Percentiles rank a stretch among this genome's conserved stretches.
phyloP scores from a whole-genome alignment of 1,140 invertebrate species.

The Aphidius ervi region DNA sequence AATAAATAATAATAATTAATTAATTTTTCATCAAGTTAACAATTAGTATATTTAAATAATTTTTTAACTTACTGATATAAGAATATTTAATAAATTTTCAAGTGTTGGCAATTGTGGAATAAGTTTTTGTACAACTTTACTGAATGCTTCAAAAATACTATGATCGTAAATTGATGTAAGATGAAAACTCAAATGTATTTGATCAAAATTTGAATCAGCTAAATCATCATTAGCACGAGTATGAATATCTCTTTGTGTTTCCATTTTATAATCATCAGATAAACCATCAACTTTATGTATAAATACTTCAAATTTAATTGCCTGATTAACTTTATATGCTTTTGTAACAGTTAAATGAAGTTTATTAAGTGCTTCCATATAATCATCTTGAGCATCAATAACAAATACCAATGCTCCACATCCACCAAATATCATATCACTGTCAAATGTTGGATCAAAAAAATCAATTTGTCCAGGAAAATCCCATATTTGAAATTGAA shows the following conservation, averaged over 20 bases:
- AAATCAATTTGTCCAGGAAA: slow-evolving; percentile 99
- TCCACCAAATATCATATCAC: slow-evolving; percentile 90
- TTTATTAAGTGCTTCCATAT: slow-evolving; percentile 91
- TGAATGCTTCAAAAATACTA: slow-evolving; percentile 99
- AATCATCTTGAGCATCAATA: slow-evolving; percentile 97
- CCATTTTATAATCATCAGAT: slow-evolving; percentile 98
- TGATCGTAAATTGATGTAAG: slow-evolving; percentile 99
- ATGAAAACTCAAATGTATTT: slow-evolving; percentile 92
- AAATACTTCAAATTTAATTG: slow-evolving; percentile 98
- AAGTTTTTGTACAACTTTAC: slow-evolving; percentile 98
- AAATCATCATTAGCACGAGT: slow-evolving; percentile 94
- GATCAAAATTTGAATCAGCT: slow-evolving; percentile 76
- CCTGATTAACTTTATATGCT: slow-evolving; percentile 93
- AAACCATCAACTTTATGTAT: slow-evolving; percentile 98
- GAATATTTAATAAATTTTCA: slow-evolving; percentile 98
- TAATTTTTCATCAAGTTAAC: neutral
- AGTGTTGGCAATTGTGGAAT: slow-evolving; percentile 95
- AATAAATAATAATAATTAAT: slow-evolving; percentile 36
- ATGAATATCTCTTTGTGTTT: slow-evolving; percentile 96
- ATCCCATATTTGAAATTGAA: slow-evolving; percentile 99
- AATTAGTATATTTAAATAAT: no score
- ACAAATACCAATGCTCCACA: slow-evolving; percentile 97
- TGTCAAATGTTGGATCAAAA: slow-evolving; percentile 93
- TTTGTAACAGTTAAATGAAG: slow-evolving; percentile 88
- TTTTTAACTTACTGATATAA: slow-evolving; percentile 77